phyloP scores from a whole-genome alignment of 2,113 vertebrate species.

The Sturnira hondurensis region DNA sequence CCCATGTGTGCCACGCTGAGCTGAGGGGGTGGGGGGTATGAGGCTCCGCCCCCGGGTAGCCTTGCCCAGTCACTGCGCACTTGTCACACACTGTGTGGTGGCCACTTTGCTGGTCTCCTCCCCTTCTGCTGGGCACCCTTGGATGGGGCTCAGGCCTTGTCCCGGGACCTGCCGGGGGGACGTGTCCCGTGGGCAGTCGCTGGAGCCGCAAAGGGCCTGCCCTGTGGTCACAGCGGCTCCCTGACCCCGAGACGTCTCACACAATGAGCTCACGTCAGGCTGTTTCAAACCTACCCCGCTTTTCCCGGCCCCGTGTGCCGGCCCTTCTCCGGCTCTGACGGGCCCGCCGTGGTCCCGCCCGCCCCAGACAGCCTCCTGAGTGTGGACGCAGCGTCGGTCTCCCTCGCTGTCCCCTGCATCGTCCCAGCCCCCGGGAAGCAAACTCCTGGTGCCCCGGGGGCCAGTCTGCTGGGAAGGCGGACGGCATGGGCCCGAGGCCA shows the following conservation, averaged over 20 bases:
- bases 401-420: rapidly evolving
- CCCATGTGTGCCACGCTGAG: rapidly evolving
- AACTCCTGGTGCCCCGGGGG: rapidly evolving
- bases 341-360: rapidly evolving
- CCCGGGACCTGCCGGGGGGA: neutral
- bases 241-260: rapidly evolving
- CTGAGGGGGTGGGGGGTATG: too few species aligned
- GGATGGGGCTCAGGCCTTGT: too few species aligned
- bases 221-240: rapidly evolving
- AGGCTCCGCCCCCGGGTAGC: rapidly evolving
- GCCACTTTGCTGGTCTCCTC: rapidly evolving
- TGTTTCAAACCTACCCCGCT: rapidly evolving
- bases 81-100: rapidly evolving
- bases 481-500: too few species aligned
- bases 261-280: rapidly evolving
- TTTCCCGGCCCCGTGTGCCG: rapidly evolving
- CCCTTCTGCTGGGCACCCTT: rapidly evolving
- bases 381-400: rapidly evolving
- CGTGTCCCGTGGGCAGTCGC: rapidly evolving
- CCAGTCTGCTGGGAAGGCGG: rapidly evolving
- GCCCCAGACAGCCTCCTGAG: neutral
- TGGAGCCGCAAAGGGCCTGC: too few species aligned
- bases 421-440: neutral
- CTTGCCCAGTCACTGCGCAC: rapidly evolving
- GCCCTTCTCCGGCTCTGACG: too few species aligned